Evolutionary conservation across 2,888 invertebrate species (phyloP), one percentile per base, ranked within the genome.

Genomic region (Nephrotoma appendiculata): DNA sequence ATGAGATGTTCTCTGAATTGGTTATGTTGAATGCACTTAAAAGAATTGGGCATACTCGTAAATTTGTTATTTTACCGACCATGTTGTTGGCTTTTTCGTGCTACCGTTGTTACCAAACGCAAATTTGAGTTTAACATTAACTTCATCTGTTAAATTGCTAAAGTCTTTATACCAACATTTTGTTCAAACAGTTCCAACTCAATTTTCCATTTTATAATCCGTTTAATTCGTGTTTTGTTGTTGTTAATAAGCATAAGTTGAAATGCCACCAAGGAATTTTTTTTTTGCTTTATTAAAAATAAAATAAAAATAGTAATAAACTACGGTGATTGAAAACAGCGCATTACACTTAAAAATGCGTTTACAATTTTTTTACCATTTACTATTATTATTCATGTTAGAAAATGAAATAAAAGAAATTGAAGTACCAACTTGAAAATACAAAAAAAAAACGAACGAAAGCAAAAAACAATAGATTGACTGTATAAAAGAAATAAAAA

Each of bases 331-430:
- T 71, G 71, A 71, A 71, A 71, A 71, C 71, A 71, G 71, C 71
- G 71, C 71, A 71, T 71, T 71, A 71, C 71, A 71, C 71, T 71
- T 71, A 71, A 84, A 84, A 84, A 84, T 84, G 84, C 84, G 84
- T 84, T 84, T 42, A 71, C 71, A 71, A 31, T 71, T 71, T 71
- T 71, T 71, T 12, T 48, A 31, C 7, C 11, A 31, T 71, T 84
- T 42, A 84, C 41, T 84, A 84, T 84, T 84, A 31, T 31, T 19
- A 84, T 84, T 42, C 42, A 42, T 84, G 43, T 42, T 42, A 84
- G 84, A 84, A 84, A 48, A 84, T 42, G 42, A 42, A 42, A 42
- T 42, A 42, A 84, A 84, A 84, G 84, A 84, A 84, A 84, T 84
- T 84, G n/a, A 84, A 84, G 84, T 84, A 15, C 42, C 84, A n/a